Percentiles rank a stretch among this genome's conserved stretches.
These are phyloP conservation scores for Patella pellucida DNA, from an alignment of 2,888 invertebrate genomes.

Conservation along the genomic window DNA sequence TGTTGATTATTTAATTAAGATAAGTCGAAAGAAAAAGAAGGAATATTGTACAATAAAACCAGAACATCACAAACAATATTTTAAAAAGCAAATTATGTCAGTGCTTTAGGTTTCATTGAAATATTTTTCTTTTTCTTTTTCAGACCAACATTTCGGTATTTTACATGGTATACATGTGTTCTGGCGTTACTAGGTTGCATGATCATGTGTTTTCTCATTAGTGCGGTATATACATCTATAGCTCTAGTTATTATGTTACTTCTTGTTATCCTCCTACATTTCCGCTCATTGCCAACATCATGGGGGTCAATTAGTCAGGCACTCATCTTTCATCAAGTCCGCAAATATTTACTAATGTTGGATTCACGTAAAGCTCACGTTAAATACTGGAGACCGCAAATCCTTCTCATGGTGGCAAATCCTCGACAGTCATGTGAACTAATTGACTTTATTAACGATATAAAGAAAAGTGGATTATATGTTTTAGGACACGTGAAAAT, in stretches of 20 bases:
- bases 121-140: slow-evolving; percentile 47
- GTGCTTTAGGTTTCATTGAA: too few relatives aligned
- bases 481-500: slow-evolving; percentile 88
- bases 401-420: slow-evolving; percentile 90
- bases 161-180: slow-evolving; percentile 93
- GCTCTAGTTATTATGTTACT: slow-evolving; percentile 89
- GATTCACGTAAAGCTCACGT: slow-evolving; percentile 98
- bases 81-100: too few relatives aligned
- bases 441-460: slow-evolving; percentile 96
- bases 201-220: slow-evolving; percentile 94
- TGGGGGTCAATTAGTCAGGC: slow-evolving; percentile 99
- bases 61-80: too few relatives aligned
- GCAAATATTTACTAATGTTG: slow-evolving; percentile 94
- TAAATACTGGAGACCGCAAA: slow-evolving; percentile 99
- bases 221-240: slow-evolving; percentile 88
- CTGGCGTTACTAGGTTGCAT: slow-evolving; percentile 88
- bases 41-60: too few relatives aligned
- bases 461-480: slow-evolving; percentile 91
- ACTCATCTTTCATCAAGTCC: slow-evolving; percentile 97
- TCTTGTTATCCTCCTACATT: slow-evolving; percentile 89
- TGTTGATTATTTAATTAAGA: too few relatives aligned
- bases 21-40: too few relatives aligned
- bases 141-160: slow-evolving; percentile 96
- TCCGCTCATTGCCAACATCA: slow-evolving; percentile 83
- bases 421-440: slow-evolving; percentile 91